Evolutionary conservation across 2,797 vertebrate genomes (phyloP).

Genomic region (Leucoraja ocellata): DNA sequence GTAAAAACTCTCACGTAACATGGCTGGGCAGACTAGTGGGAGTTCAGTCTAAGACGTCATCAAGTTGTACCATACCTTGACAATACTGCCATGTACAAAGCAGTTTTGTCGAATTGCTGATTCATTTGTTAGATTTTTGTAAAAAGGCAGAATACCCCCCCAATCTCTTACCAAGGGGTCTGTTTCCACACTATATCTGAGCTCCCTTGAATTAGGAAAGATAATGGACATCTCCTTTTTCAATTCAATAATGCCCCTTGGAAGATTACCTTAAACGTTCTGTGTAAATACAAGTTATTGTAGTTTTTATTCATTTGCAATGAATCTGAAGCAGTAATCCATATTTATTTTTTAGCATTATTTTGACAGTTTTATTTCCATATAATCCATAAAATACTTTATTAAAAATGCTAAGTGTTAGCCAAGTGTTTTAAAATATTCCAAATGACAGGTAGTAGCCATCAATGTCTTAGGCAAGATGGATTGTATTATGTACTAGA

Average conservation of each 20-base stretch:
- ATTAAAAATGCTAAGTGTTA: not conserved
- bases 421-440: not conserved
- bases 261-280: not conserved
- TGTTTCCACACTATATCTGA: not conserved
- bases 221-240: not conserved
- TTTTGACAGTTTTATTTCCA: not conserved
- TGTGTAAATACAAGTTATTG: too few relatives aligned
- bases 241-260: not conserved
- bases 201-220: not conserved
- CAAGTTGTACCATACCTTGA: not conserved
- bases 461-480: not conserved
- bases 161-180: too few relatives aligned
- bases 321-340: not conserved
- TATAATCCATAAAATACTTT: not conserved
- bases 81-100: not conserved
- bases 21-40: not conserved
- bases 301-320: not conserved
- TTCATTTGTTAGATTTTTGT: not conserved
- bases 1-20: not conserved
- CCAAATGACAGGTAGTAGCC: too few relatives aligned
- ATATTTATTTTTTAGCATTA: not conserved
- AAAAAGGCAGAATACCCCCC: too few relatives aligned
- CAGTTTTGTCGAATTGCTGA: not conserved
- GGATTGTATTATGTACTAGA: not conserved
- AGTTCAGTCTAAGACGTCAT: too few relatives aligned